Conservation (phyloP, 1,140 invertebrate genomes). For the Solenopsis invicta region DNA sequence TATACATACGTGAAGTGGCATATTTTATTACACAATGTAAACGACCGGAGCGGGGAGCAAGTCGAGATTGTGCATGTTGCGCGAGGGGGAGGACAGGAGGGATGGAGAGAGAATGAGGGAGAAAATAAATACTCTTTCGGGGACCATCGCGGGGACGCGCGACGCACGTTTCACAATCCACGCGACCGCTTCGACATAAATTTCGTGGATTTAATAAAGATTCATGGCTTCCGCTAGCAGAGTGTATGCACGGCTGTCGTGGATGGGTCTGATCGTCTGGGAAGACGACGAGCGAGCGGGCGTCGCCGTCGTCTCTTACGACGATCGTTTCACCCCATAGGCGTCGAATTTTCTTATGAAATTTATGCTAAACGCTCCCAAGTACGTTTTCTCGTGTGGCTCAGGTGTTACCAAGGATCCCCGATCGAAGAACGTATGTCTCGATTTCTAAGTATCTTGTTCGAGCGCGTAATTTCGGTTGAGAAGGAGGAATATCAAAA, state of each 20-base stretch:
- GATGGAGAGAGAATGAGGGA: not conserved
- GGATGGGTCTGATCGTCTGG: constrained; percentile 37
- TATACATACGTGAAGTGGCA: constrained; percentile 20
- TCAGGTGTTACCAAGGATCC: not conserved
- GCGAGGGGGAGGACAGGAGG: not conserved
- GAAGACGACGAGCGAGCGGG: constrained; percentile 39
- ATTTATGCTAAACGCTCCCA: not conserved
- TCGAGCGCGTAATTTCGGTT: not conserved
- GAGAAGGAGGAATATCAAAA: not conserved
- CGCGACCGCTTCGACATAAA: constrained; percentile 76
- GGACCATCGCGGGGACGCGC: constrained; percentile 22
- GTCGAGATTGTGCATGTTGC: constrained; percentile 55
- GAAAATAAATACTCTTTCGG: constrained; percentile 71
- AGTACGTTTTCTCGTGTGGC: not conserved
- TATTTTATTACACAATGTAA: constrained; percentile 54
- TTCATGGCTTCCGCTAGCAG: constrained; percentile 73
- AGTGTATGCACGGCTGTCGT: not conserved
- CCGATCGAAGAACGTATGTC: not conserved
- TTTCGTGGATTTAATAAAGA: constrained; percentile 80
- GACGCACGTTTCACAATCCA: constrained; percentile 67
- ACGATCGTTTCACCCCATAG: constrained; percentile 38
- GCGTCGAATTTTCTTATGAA: constrained; percentile 49
- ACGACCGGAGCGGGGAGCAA: constrained; percentile 47
- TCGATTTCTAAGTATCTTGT: not conserved
- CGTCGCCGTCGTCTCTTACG: constrained; percentile 49